Base-by-base conservation (phyloP, 1,140 invertebrate species). In the Drosophila eugracilis region DNA sequence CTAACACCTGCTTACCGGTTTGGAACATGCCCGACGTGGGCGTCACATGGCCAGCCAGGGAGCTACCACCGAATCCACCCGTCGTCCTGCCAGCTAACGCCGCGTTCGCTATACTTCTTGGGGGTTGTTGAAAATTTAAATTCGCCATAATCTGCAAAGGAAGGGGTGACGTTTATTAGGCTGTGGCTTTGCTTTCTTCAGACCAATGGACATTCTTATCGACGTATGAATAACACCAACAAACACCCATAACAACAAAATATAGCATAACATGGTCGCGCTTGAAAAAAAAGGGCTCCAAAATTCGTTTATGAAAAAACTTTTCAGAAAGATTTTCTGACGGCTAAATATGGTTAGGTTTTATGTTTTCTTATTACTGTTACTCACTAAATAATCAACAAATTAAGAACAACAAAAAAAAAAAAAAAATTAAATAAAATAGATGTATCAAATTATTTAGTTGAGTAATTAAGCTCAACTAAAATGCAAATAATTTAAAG, bases 81-180 rank as follows among this genome's bases (percentile, higher is more conserved):
- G 93, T 93, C 89, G 86, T 90, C 63, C 94, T 93, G 50, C 93
- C 92, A 76, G 93, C 93, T 84, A 95, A 92, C 76, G 94, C 94
- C 88, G 94, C 93, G 90, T 94, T 95, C 91, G 94, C 94, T 92
- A 95, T 94, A 93, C 94, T 95, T 93, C 94, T 94, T 93, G 94
- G 94, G 78, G 95, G 95, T 92, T 95, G 95, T 92, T 96, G 95
- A 92, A 96, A 96, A 93, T 96, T 96, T 94, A 96, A 93, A 94
- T 96, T 96, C 94, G 95, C 95, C 95, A 96, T 96, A 94, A 81
- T 90, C 90, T 91, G 65, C n/a, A 49, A 45, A 19, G 15, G 0
- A 69, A 44, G 26, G 17, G 7, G 19, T 14, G 22, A 12, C 14
- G 14, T 30, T 41, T 39, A 49, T 32, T 39, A 22, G 34, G 26